A percentile compares a stretch with the other conserved stretches of the same genome.
phyloP scores from a whole-genome alignment of 2,113 vertebrate genomes.

The human region DNA sequence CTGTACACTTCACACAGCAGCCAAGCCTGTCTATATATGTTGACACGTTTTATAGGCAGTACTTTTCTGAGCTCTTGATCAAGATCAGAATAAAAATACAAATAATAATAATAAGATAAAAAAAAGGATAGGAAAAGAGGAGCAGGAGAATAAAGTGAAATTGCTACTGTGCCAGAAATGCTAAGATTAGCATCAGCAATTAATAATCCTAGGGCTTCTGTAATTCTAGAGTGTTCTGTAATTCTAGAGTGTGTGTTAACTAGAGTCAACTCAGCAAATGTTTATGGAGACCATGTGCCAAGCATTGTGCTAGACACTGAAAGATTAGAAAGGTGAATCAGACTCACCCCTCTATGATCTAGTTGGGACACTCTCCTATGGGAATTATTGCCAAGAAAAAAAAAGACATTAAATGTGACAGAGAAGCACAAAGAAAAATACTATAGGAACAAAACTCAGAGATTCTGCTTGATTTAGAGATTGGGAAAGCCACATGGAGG shows the following conservation, averaged over 20 bases:
- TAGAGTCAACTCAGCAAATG: background rate
- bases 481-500: background rate
- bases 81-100: conserved; percentile 27
- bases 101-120: background rate
- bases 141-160: background rate
- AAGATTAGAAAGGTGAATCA: background rate
- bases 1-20: background rate
- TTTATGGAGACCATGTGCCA: background rate
- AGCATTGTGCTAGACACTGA: background rate
- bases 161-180: conserved; percentile 34
- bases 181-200: conserved; percentile 55
- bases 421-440: background rate
- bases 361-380: background rate
- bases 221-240: background rate
- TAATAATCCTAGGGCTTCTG: conserved; percentile 11
- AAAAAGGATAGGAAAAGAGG: background rate
- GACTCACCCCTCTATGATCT: background rate
- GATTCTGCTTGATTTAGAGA: background rate
- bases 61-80: conserved; percentile 56
- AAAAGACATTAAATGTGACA: background rate
- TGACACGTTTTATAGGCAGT: conserved; percentile 43
- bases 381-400: background rate
- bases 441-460: background rate
- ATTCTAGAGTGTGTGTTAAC: background rate
- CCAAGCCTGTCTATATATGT: background rate